phyloP scores from a whole-genome alignment of 2,888 invertebrate species.

The Nemurella pictetii region DNA sequence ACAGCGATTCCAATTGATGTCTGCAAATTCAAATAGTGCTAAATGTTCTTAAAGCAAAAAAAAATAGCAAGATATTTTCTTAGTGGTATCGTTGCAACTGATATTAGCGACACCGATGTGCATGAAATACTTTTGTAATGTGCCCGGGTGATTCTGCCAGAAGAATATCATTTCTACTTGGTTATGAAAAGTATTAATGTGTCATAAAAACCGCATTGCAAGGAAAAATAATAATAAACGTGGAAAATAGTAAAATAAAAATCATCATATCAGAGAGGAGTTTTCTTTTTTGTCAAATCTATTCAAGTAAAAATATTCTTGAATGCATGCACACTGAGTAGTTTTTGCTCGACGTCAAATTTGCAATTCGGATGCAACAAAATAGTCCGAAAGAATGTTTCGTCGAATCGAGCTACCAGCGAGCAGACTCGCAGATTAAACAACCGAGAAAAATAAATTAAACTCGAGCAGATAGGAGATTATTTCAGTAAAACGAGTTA shows the following conservation, averaged over 20 bases:
- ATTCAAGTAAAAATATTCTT: neutral
- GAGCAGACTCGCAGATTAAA: neutral
- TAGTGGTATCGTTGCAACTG: too few species aligned
- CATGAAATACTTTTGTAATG: too few species aligned
- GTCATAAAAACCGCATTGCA: too few species aligned
- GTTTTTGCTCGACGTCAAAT: neutral
- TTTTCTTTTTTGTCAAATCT: neutral
- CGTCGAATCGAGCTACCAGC: neutral
- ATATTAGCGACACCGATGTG: too few species aligned
- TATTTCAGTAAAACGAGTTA: neutral
- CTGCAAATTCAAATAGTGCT: too few species aligned
- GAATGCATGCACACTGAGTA: neutral
- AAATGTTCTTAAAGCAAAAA: too few species aligned
- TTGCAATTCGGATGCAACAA: neutral
- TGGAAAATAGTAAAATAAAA: neutral
- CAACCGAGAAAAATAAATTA: neutral
- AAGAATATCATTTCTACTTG: too few species aligned
- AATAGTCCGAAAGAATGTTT: neutral
- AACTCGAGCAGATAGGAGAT: neutral
- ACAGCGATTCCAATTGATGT: too few species aligned
- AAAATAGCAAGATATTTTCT: too few species aligned
- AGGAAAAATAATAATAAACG: neutral
- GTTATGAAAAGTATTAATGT: too few species aligned
- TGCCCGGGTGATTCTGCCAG: too few species aligned
- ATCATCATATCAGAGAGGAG: too few species aligned